These are phyloP conservation scores for Drosophila mojavensis DNA, from an alignment of 1,140 invertebrate species.

Conservation along the genomic window DNA sequence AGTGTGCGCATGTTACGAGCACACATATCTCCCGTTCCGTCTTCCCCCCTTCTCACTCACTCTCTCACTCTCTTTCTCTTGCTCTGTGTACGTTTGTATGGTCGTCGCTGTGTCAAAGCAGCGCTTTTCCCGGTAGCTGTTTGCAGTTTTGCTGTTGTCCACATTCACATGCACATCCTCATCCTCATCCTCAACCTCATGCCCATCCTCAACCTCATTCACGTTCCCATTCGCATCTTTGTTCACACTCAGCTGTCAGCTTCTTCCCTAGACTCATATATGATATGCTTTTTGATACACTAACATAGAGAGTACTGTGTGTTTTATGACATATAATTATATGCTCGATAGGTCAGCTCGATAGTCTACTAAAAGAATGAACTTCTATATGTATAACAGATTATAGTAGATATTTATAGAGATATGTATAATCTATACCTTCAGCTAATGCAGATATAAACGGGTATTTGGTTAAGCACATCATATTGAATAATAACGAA, in stretches of 20 bases:
- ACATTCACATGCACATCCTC: constrained; percentile 6
- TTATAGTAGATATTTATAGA: no score
- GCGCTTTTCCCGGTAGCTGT: constrained; percentile 29
- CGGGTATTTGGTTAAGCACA: no score
- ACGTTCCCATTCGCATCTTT: neutral
- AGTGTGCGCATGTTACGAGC: constrained; percentile 14
- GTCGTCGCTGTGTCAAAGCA: constrained; percentile 27
- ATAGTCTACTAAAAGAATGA: no score
- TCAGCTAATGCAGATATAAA: no score
- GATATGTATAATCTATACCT: no score
- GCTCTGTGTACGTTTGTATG: constrained; percentile 6
- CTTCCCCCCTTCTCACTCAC: no score
- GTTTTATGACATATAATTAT: neutral
- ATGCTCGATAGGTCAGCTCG: neutral
- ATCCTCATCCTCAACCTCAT: no score
- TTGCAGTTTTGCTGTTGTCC: constrained; percentile 23
- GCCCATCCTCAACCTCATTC: no score
- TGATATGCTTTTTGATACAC: neutral
- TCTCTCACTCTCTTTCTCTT: neutral
- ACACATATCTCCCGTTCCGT: neutral
- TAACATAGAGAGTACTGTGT: neutral
- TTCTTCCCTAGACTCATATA: constrained; percentile 1
- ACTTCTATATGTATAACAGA: no score
- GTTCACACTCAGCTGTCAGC: neutral
- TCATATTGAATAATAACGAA: no score